These are phyloP conservation scores for Sthenelais limicola DNA, from an alignment of 2,888 invertebrate species.

Conservation along the genomic window DNA sequence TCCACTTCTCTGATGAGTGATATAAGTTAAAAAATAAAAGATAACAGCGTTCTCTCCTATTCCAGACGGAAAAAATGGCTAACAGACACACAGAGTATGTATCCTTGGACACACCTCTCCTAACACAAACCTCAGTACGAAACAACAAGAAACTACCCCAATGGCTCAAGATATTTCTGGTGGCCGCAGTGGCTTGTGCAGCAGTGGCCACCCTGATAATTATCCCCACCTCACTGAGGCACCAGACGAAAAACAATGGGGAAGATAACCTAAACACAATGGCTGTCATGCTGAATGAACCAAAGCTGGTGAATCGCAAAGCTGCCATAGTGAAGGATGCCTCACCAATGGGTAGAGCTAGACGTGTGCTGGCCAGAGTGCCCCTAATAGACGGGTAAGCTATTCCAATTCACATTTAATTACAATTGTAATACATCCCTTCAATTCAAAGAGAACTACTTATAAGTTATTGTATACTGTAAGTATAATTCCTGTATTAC, in stretches of 20 bases:
- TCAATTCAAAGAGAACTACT: too few relatives aligned
- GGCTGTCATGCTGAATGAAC: background rate
- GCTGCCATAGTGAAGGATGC: background rate
- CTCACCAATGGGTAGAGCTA: background rate
- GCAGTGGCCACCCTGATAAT: constrained; percentile 1
- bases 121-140: too few relatives aligned
- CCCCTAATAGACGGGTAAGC: constrained; percentile 40
- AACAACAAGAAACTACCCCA: background rate
- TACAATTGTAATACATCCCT: background rate
- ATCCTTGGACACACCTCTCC: too few relatives aligned
- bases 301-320: background rate
- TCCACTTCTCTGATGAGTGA: too few relatives aligned
- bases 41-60: background rate
- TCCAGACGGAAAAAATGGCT: background rate
- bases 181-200: background rate
- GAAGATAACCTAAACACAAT: too few relatives aligned
- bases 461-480: too few relatives aligned
- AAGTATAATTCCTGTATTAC: too few relatives aligned
- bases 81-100: background rate
- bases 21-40: too few relatives aligned
- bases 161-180: constrained; percentile 14
- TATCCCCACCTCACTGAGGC: background rate
- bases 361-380: background rate
- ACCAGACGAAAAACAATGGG: too few relatives aligned
- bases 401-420: background rate